Conservation (phyloP, 2,888 invertebrate genomes). For the Ophioninae sp. region DNA sequence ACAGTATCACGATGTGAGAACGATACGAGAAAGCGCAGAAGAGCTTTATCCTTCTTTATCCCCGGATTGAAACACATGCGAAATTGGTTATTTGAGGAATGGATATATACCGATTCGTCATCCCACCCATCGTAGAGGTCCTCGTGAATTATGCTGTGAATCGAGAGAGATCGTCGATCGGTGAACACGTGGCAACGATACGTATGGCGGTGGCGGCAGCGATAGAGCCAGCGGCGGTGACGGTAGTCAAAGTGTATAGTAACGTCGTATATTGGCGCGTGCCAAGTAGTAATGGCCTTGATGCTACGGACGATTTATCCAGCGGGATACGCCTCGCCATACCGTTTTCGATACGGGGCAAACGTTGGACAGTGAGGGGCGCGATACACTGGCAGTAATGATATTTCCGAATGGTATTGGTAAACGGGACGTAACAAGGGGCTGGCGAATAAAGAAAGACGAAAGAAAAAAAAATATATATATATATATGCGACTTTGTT, state of each 20-base stretch:
- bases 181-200: slow-evolving; percentile 60
- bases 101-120: neutral
- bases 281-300: slow-evolving; percentile 43
- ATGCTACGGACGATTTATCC: slow-evolving; percentile 33
- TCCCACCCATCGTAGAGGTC: slow-evolving; percentile 7
- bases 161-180: slow-evolving; percentile 4
- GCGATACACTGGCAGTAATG: neutral
- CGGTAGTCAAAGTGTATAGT: slow-evolving; percentile 15
- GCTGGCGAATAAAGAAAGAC: neutral
- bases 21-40: neutral
- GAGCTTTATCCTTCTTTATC: neutral
- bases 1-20: neutral
- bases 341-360: slow-evolving; percentile 26
- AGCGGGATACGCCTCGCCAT: neutral
- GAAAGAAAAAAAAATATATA: slow-evolving; percentile 1
- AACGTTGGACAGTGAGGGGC: neutral
- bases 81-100: slow-evolving; percentile 16
- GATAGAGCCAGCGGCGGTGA: no score
- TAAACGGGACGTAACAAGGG: neutral
- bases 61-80: neutral
- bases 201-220: slow-evolving; percentile 46
- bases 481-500: neutral
- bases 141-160: slow-evolving; percentile 9
- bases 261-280: slow-evolving; percentile 40
- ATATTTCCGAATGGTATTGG: slow-evolving; percentile 1